Conservation (phyloP, 2,113 vertebrate species). For the Crypturellus undulatus region DNA sequence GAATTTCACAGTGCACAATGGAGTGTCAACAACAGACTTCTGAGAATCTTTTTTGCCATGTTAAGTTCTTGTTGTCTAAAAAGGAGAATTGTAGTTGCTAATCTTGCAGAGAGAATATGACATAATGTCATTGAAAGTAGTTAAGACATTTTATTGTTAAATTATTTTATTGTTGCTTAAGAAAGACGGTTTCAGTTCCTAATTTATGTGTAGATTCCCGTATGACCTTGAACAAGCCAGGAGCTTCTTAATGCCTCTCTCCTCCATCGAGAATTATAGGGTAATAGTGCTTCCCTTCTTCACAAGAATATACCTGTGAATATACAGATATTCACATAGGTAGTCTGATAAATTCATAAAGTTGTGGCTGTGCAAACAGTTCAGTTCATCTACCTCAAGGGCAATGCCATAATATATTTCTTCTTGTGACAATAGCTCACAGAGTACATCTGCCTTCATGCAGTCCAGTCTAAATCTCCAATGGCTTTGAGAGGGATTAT, state of each 20-base stretch:
- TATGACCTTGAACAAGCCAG: accelerated
- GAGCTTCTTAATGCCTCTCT: background rate
- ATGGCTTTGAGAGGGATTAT: background rate
- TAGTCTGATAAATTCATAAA: background rate
- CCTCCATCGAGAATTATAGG: background rate
- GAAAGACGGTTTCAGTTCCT: background rate
- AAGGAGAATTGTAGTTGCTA: background rate
- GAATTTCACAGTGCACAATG: background rate
- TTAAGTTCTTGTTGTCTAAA: background rate
- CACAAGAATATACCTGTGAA: background rate
- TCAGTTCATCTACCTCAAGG: background rate
- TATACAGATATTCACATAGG: background rate
- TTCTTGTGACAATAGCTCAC: background rate
- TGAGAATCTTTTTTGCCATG: background rate
- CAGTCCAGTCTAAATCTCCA: background rate
- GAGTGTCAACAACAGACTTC: background rate
- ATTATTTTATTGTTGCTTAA: background rate
- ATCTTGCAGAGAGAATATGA: background rate
- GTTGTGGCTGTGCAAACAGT: background rate
- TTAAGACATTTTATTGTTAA: background rate
- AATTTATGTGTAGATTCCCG: background rate
- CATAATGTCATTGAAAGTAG: background rate
- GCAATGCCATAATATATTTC: background rate
- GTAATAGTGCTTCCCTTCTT: background rate
- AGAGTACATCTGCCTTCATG: background rate